Evolutionary conservation across 2,888 invertebrate species (phyloP), one percentile per base, ranked within the genome.

Genomic region (Ischnus inquisitorius): DNA sequence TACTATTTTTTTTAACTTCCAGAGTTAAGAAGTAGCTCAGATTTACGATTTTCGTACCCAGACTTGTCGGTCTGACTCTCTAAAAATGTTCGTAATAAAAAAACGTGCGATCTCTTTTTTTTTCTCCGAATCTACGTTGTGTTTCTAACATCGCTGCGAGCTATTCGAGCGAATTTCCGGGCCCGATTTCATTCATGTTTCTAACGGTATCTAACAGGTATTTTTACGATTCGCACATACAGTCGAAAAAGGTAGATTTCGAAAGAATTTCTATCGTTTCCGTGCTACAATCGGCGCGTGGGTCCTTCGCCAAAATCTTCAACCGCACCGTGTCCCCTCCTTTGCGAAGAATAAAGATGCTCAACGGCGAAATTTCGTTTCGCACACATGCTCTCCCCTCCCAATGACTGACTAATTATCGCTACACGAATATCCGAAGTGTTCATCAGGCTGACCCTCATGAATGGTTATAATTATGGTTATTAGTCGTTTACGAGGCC

Each of bases 381-480:
- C 34, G 43, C 62, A 16, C 25, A 3, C 34, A 48, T 39, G 10
- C 19, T 43, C 16, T 60, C 43, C 43, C 67, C 46, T 25, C 8
- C 14, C 12, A 51, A 39, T 14, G 62, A 79, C 69, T 76, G 57
- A 62, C 76, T 79, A 76, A 83, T 79, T 79, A 79, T 81, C 81
- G 68, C 60, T 25, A 25, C 54, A 64, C 54, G 69, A 71, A 71
- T 43, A 64, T 76, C 28, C 79, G 71, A 71, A 67, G 46, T 14
- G 62, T 34, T 46, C 46, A 16, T 48, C 19, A 19, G 34, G 28
- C 14, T 60, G 81, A 54, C 41, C 64, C 75, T 65, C 76, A 22
- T 51, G 64, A 60, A 79, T 76, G 60, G 68, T 79, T 51, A 67
- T 83, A 69, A 83, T 80, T 72, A 83, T 80, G 77, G 68, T 80